Base-by-base conservation (phyloP, 2,797 vertebrate genomes). In the Parambassis ranga region DNA sequence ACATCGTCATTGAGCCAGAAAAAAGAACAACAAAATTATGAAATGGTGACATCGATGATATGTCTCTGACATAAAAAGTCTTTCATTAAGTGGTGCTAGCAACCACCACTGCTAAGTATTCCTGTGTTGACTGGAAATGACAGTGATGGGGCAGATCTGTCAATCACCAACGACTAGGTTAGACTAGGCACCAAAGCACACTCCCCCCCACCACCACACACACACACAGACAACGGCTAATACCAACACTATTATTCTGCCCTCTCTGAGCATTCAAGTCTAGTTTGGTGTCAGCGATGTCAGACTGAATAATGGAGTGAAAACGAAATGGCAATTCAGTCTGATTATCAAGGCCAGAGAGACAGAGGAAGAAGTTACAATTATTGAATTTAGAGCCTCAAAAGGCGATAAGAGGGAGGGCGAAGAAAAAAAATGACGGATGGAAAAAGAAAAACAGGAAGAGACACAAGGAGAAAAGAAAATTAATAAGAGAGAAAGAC, bases 381-480 rank as follows among this genome's bases (percentile, higher is more conserved):
- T 67, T 48, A 55, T 19, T 59, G 36, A 71, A 77, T 73, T 75
- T 28, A 56, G 51, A 57, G 47, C 57, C 72, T 55, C 41, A 47
- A 56, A 64, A 52, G 36, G 64, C n/a, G 48, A 77, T 61, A 19
- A 55, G 31, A 43, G 35, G 27, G 31, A 26, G 9, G 60, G 35
- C 27, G 31, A 26, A 9, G 60, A 14, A 14, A 2, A 52, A 58
- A 23, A 47, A 20, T 24, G 43, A 41, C 22, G 6, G n/a, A 55
- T 36, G 18, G n/a, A 9, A 36, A 43, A 50, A 32, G 37, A 69
- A 39, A 69, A 61, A 66, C 24, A 55, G 60, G 23, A 53, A 35
- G 20, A 44, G 22, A 39, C 10, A 19, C n/a, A 43, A 52, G 18
- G 65, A 41, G 62, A 43, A 58, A 28, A 48, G 27, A 50, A 19